A percentile compares a stretch with the other conserved stretches of the same genome.
phyloP scores from a whole-genome alignment of 2,888 invertebrate genomes.

The Cyaniris semiargus region DNA sequence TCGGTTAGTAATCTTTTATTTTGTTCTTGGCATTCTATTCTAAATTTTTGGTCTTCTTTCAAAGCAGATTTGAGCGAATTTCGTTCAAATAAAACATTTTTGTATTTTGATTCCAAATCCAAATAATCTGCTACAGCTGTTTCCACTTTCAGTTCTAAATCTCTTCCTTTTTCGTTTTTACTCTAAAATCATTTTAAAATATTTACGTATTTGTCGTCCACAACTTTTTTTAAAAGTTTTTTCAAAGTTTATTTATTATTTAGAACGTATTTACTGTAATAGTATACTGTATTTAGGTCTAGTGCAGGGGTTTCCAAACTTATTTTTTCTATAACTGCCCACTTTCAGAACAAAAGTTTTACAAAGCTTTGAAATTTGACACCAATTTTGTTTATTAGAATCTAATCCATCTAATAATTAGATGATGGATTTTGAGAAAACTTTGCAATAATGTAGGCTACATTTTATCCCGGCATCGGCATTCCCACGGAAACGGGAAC shows the following conservation, averaged over 20 bases:
- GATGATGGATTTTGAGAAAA: no score
- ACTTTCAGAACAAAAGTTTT: no score
- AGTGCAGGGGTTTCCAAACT: no score
- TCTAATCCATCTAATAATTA: no score
- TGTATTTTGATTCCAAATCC: slow-evolving; percentile 69
- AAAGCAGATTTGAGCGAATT: slow-evolving; percentile 53
- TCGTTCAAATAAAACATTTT: slow-evolving; percentile 54
- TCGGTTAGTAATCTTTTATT: slow-evolving; percentile 56
- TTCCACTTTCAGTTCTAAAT: slow-evolving; percentile 78
- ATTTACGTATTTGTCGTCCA: neutral
- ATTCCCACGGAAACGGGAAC: no score
- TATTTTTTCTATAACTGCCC: no score
- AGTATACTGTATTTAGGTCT: neutral
- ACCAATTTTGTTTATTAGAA: no score
- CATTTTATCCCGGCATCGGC: no score
- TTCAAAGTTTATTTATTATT: no score
- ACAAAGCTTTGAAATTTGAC: no score
- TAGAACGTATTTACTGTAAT: neutral
- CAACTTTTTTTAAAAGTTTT: no score
- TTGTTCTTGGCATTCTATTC: slow-evolving; percentile 66
- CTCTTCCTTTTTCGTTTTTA: slow-evolving; percentile 74
- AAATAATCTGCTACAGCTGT: slow-evolving; percentile 76
- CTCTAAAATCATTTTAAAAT: slow-evolving; percentile 46
- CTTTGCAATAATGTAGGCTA: no score
- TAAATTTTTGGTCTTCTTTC: slow-evolving; percentile 68